Percentiles rank a stretch among this genome's conserved stretches.
Evolutionary conservation across 2,113 vertebrate genomes (phyloP).

Genomic region (Aspiorhynchus laticeps): DNA sequence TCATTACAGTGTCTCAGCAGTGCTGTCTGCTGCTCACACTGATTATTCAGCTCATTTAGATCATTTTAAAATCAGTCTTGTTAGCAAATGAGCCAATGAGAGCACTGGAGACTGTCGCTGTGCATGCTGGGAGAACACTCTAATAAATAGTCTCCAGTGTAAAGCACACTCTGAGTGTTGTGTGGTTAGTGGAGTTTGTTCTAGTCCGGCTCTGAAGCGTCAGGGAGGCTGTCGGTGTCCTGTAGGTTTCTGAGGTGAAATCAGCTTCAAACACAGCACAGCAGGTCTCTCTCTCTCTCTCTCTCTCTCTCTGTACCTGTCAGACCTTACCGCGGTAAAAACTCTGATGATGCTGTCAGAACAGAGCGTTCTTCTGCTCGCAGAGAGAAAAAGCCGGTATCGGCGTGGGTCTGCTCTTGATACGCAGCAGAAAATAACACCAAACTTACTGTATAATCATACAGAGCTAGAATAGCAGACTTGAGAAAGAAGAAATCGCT

Average conservation of each 20-base stretch:
- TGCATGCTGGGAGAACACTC: neutral
- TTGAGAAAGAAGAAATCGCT: neutral
- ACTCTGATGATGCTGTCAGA: neutral
- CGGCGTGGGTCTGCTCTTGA: neutral
- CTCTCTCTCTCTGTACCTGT: neutral
- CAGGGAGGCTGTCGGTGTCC: neutral
- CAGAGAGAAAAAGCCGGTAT: neutral
- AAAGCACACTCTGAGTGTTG: neutral
- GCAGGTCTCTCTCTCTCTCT: neutral
- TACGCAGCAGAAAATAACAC: neutral
- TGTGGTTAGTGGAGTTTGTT: neutral
- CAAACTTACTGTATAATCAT: neutral
- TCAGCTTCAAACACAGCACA: neutral
- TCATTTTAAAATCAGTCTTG: neutral
- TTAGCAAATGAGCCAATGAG: neutral
- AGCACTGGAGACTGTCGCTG: neutral
- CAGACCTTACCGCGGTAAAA: neutral
- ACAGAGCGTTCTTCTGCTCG: neutral
- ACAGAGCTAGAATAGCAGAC: neutral
- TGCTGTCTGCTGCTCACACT: neutral
- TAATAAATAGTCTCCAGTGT: neutral
- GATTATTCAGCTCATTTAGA: neutral
- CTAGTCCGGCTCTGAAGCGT: neutral
- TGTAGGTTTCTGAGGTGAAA: neutral
- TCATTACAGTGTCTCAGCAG: neutral